These are phyloP conservation scores for Plodia interpunctella DNA, from an alignment of 1,140 invertebrate species.

Conservation along the genomic window DNA sequence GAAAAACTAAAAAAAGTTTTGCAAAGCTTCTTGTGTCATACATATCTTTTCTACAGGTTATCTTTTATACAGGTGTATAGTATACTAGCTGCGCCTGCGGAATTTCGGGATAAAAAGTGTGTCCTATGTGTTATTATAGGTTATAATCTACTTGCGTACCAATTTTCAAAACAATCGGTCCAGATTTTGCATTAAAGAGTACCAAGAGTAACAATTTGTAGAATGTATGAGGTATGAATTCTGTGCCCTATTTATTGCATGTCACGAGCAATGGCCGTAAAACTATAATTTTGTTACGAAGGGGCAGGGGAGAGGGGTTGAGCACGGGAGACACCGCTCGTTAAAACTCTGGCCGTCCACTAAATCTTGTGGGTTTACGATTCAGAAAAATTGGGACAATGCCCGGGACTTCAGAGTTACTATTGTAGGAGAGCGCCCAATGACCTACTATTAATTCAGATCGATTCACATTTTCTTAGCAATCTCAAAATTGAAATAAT, in stretches of 20 bases:
- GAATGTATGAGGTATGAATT: too few species aligned
- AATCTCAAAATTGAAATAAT: background rate
- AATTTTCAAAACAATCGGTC: too few species aligned
- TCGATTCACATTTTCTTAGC: background rate
- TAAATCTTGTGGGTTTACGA: slow-evolving; percentile 68
- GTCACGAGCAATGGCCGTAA: slow-evolving; percentile 45
- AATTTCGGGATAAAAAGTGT: too few species aligned
- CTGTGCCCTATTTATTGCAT: background rate
- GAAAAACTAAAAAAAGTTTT: too few species aligned
- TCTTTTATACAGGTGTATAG: too few species aligned
- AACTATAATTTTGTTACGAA: slow-evolving; percentile 63
- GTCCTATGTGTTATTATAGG: too few species aligned
- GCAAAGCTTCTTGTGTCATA: too few species aligned
- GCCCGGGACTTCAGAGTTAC: background rate
- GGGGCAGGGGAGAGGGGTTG: slow-evolving; percentile 25
- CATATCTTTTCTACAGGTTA: too few species aligned
- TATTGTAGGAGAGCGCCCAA: background rate
- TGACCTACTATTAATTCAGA: background rate
- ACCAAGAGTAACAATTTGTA: too few species aligned
- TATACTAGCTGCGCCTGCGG: too few species aligned
- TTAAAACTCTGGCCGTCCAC: slow-evolving; percentile 60
- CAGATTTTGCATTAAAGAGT: too few species aligned
- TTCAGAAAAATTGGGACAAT: slow-evolving; percentile 53
- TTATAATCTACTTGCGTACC: too few species aligned
- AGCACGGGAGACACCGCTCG: slow-evolving; percentile 39